Conservation (phyloP, 2,888 invertebrate genomes). For the Psylliodes chrysocephalus region DNA sequence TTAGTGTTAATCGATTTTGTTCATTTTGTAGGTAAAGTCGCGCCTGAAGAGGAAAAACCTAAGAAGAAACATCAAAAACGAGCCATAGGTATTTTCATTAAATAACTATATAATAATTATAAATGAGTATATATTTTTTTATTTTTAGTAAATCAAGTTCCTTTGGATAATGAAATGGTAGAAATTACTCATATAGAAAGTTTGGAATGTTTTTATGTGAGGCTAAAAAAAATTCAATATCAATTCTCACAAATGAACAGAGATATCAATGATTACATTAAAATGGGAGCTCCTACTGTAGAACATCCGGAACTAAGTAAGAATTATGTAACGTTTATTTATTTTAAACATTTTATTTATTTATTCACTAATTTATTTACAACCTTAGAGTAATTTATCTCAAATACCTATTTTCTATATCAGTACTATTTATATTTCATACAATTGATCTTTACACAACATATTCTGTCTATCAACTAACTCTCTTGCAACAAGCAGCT, state of each 20-base stretch:
- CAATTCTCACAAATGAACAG: constrained; percentile 44
- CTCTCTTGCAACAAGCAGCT: no score
- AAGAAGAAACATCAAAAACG: neutral
- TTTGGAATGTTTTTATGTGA: constrained; percentile 54
- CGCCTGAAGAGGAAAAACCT: neutral
- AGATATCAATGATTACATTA: constrained; percentile 50
- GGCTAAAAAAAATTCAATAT: constrained; percentile 43
- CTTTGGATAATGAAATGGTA: constrained; percentile 43
- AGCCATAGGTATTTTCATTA: constrained; percentile 7
- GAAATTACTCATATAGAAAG: constrained; percentile 55
- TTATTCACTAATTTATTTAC: no score
- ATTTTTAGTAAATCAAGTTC: constrained; percentile 9
- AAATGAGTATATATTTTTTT: no score
- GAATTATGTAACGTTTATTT: no score
- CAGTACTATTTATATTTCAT: no score
- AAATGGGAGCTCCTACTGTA: constrained; percentile 44
- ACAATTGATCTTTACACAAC: no score
- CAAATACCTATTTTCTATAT: no score
- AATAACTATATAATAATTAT: no score
- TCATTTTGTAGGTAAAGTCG: neutral
- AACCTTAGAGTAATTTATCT: no score
- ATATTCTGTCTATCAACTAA: no score
- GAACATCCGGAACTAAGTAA: constrained; percentile 51
- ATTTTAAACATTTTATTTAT: no score
- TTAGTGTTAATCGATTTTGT: neutral